These are phyloP conservation scores for Zosterops lateralis DNA, from an alignment of 2,113 vertebrate genomes.

Conservation along the genomic window DNA sequence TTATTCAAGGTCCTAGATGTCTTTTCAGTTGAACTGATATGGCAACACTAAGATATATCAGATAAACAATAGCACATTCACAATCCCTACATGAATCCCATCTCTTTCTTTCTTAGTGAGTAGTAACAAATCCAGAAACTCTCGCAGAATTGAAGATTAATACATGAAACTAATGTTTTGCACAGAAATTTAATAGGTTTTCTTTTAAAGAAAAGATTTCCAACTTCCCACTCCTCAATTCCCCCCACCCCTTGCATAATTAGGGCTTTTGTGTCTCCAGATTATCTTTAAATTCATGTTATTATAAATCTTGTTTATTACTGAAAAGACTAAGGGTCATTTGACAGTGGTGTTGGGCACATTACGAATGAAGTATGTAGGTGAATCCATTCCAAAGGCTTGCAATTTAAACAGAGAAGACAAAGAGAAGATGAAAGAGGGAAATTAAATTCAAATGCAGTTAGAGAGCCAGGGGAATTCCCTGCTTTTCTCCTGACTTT, in stretches of 20 bases:
- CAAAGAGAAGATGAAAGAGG: constrained; percentile 36
- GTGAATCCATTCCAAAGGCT: constrained; percentile 1
- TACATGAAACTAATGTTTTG: background rate
- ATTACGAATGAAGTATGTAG: background rate
- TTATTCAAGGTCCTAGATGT: background rate
- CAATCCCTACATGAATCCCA: background rate
- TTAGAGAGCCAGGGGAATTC: constrained; percentile 3
- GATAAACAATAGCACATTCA: background rate
- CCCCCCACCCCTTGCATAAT: background rate
- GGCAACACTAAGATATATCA: background rate
- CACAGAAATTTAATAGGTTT: background rate
- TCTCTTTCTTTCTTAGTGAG: background rate
- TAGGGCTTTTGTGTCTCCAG: constrained; percentile 2
- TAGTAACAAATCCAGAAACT: background rate
- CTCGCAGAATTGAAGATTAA: background rate
- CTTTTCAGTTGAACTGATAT: background rate
- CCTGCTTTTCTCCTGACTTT: background rate
- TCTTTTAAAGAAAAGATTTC: background rate
- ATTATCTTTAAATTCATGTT: constrained; percentile 33
- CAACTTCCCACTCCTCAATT: background rate
- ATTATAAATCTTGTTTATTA: constrained; percentile 53
- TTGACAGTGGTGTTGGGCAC: background rate
- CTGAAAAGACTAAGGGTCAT: constrained; percentile 15
- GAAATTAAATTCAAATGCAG: constrained; percentile 51
- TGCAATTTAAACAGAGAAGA: constrained; percentile 24